Evolutionary conservation across 1,140 invertebrate genomes (phyloP), one percentile per base, ranked within the genome.

Genomic region (Drosophila dunni): DNA sequence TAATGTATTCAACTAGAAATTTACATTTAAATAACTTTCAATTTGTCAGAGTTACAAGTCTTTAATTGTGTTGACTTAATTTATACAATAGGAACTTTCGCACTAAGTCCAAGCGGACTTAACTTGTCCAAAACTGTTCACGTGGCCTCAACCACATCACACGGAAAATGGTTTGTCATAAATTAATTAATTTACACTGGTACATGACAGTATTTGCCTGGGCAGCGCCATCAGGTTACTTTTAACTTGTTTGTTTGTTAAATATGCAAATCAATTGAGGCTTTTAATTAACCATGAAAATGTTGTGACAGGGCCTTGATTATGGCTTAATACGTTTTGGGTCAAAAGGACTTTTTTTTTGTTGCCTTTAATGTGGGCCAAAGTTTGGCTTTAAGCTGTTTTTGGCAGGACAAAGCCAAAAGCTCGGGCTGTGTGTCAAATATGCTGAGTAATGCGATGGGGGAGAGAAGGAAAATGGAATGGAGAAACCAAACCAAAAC

Each of bases 251-350:
- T 29, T 17, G 13, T 15, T 15, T 15, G 56, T 2, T 40, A 17
- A 67, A 70, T 67, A 75, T 81, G 78, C 53, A 78, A 85, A 84
- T 78, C 53, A 83, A 81, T 69, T 64, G 40, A 44, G 7, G 50
- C 50, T 76, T 88, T 88, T 82, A 79, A 85, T 85, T 85, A 85
- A 70, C 51, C 75, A 88, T 70, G 61, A 72, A 75, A 75, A 66
- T 63, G 63, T 85, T 85, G 67, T 71, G 69, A 78, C 73, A 69
- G 77, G 38, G 20, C 13, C 38, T 11, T 66, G 54, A 67, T 66
- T 51, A 33, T 67, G 71, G 48, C 36, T 50, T 60, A 70, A 29
- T 5, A 57, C 33, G 45, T 48, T 53, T 17, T 7, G 50, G n/a
- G 54, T 17, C n/a, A 15, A 48, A 6, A 29, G 24, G n/a, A 66